Evolutionary conservation across 2,113 vertebrate genomes (phyloP).

Genomic region (Hoplias malabaricus): DNA sequence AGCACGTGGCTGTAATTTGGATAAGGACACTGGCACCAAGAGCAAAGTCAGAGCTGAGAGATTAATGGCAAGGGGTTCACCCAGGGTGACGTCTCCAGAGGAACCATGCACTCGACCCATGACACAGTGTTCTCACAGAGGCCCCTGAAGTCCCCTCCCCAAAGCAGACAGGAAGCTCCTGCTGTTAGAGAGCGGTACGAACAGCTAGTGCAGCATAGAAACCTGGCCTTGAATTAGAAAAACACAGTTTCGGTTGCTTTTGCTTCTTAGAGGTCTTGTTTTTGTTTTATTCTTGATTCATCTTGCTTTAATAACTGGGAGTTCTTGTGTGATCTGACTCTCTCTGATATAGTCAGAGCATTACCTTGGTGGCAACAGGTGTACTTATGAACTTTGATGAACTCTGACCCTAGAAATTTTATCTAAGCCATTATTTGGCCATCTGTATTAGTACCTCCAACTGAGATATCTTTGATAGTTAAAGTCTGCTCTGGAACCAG

Average conservation of each 20-base stretch:
- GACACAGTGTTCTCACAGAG: conserved; percentile 15
- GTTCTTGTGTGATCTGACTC: background rate
- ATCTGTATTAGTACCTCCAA: background rate
- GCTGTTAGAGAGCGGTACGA: background rate
- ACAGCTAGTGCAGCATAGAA: too few relatives aligned
- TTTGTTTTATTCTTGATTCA: too few relatives aligned
- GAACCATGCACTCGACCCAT: conserved; percentile 44
- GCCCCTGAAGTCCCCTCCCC: background rate
- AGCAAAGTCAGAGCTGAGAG: conserved; percentile 15
- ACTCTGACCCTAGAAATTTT: background rate
- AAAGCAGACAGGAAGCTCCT: background rate
- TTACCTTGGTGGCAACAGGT: background rate
- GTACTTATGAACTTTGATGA: background rate
- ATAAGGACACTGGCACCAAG: background rate
- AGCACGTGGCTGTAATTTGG: background rate
- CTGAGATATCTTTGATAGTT: background rate
- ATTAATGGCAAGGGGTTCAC: background rate
- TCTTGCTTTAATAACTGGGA: too few relatives aligned
- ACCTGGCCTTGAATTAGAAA: too few relatives aligned
- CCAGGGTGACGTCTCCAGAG: conserved; percentile 30
- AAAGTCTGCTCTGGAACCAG: background rate
- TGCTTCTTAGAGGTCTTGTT: too few relatives aligned
- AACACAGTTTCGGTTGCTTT: too few relatives aligned
- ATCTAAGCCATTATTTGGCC: background rate
- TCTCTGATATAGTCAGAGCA: background rate